Base-by-base conservation (phyloP, 2,888 invertebrate species). In the Sphaerolaimus hirsutus region DNA sequence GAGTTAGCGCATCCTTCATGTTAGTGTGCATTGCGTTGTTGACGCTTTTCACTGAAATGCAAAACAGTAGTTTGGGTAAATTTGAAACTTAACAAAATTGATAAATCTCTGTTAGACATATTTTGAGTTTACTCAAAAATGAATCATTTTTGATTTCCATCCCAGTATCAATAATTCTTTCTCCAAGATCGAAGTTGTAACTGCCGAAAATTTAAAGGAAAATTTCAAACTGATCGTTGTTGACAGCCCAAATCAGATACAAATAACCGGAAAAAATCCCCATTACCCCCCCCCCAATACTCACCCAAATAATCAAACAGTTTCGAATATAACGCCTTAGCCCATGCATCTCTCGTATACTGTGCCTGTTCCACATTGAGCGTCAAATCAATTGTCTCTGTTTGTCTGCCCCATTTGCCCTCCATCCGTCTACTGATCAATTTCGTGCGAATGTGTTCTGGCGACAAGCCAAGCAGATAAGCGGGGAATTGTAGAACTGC, bases 331-430 rank as follows among this genome's bases (percentile, higher is more conserved):
- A 76, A 62, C 37, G 74, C 74, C 63, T 76, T 76, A 29, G 75
- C 71, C 52, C 75, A 67, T 12, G 76, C 76, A 60, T 76, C 74
- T 45, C 75, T 59, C 1, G 75, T 71, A 55, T 74, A 74, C 47
- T 69, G 64, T 1, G 76, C 75, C 60, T 76, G 76, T 52, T 75
- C 73, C 5, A 72, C 68, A 55, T 75, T 76, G 43, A 75, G 62
- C 5, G 72, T 74, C 48, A 76, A 72, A 55, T 76, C 73, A 37
- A 76, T 73, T 46, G 68, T 69, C 56, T 76, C 76, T 14, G 72
- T 69, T 54, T 74, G 70, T 26, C 68, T 69, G 43, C 76, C 76
- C 75, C 76, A 76, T 64, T 75, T 75, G 27, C 72, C 73, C 58
- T 76, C 76, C 67, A 76, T 74, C 49, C 71, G 66, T 23, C 75